Base-by-base conservation (phyloP, 2,113 vertebrate species). In the Puma concolor region DNA sequence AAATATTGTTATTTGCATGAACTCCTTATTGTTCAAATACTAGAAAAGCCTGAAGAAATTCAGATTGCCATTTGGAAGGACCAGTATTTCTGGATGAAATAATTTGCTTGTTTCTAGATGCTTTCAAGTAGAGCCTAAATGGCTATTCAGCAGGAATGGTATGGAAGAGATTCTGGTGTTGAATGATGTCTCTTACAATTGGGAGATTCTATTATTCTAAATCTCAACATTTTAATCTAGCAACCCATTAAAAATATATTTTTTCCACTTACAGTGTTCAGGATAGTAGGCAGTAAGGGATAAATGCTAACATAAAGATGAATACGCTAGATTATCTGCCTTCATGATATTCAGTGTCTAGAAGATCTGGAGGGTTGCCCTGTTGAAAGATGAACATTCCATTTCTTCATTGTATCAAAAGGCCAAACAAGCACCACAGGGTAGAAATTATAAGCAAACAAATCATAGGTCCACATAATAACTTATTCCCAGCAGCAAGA, bases 321-420 rank as follows among this genome's bases (percentile, higher is more conserved):
- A 82, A 83, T 21, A 54, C 36, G 52, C 29, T 23, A 1, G 25
- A 36, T 27, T 69, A 38, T 50, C 19, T 77, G 27, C 57, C 9
- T 92, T 80, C 3, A 4, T 44, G 50, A 27, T 88, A 60, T 63
- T 90, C n/a, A 19, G 14, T 64, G 23, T 50, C 38, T 74, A 57
- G 79, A 91, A 82, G 16, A 23, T 67, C 48, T 84, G 93, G 48
- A 88, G 52, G 85, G 19, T 27, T 95, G 48, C 89, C 84, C 79
- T 48, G 1, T 21, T 67, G 79, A 95, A 95, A 27, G 17, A 38
- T n/a, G 7, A 4, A 19, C 67, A 5, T 72, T 91, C 31, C 50
- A 69, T 93, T 94, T 71, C 13, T 52, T 72, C 19, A 92, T 48
- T 38, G 33, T 67, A 52, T 91, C 69, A 91, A 95, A 96, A 97